phyloP scores from a whole-genome alignment of 2,888 invertebrate genomes.

The Portevinia maculata region DNA sequence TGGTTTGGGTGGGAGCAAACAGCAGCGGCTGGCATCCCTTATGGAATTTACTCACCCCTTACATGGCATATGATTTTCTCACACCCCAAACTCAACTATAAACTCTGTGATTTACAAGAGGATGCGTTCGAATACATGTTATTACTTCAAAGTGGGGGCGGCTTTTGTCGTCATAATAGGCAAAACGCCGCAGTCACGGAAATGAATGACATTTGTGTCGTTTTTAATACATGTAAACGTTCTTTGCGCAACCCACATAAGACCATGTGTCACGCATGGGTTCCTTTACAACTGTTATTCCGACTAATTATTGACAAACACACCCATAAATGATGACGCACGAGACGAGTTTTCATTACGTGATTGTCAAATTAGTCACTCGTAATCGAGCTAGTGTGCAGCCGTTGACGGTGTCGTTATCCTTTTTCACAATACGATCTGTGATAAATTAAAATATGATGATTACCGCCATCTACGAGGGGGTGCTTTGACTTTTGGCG shows the following conservation, averaged over 20 bases:
- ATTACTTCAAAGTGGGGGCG: slow-evolving; percentile 34
- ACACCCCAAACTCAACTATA: neutral
- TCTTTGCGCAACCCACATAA: slow-evolving; percentile 7
- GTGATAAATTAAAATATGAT: slow-evolving; percentile 70
- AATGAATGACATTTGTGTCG: slow-evolving; percentile 12
- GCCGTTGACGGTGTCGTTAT: slow-evolving; percentile 49
- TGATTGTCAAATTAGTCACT: slow-evolving; percentile 66
- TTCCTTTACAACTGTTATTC: slow-evolving; percentile 49
- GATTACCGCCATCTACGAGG: slow-evolving; percentile 20
- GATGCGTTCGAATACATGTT: slow-evolving; percentile 20
- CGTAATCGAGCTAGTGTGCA: slow-evolving; percentile 25
- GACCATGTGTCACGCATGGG: slow-evolving; percentile 29
- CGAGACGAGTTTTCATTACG: slow-evolving; percentile 34
- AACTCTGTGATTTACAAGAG: slow-evolving; percentile 40
- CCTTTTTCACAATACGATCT: slow-evolving; percentile 35
- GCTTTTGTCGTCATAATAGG: slow-evolving; percentile 42
- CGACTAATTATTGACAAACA: slow-evolving; percentile 44
- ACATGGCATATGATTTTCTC: slow-evolving; percentile 46
- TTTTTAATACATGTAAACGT: slow-evolving; percentile 12
- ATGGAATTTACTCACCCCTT: slow-evolving; percentile 50
- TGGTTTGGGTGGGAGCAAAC: neutral
- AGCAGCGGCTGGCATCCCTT: slow-evolving; percentile 22
- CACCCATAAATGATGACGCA: slow-evolving; percentile 26
- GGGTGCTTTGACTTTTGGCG: slow-evolving; percentile 20
- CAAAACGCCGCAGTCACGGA: slow-evolving; percentile 29